Evolutionary conservation across 2,113 vertebrate genomes (phyloP).

Genomic region (Alexandromys fortis): DNA sequence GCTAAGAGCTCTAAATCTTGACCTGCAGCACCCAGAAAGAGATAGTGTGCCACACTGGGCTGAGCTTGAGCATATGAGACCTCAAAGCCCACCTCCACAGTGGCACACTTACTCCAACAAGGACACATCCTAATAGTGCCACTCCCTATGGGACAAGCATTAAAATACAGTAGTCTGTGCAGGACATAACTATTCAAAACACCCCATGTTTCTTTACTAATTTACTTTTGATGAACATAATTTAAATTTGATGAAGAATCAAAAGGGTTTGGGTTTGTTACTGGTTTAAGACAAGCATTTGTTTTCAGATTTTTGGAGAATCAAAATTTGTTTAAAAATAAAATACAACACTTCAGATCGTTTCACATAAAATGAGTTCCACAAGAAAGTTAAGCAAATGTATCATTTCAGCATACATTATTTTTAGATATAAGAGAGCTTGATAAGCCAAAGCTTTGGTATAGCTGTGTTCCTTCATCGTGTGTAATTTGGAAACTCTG

Average conservation of each 20-base stretch:
- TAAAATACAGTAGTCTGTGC: not conserved
- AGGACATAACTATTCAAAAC: not conserved
- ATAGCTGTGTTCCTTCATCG: not conserved
- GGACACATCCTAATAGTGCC: not conserved
- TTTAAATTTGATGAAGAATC: not conserved
- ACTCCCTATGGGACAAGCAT: not conserved
- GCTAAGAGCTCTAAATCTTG: not conserved
- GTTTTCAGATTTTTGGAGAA: slow-evolving; percentile 1
- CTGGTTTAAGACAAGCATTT: slow-evolving; percentile 6
- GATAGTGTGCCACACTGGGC: not conserved
- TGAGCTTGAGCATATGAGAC: not conserved
- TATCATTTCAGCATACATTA: slow-evolving; percentile 7
- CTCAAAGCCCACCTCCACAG: not conserved
- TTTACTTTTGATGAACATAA: slow-evolving; percentile 7
- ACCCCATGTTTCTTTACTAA: not conserved
- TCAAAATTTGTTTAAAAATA: slow-evolving; percentile 20
- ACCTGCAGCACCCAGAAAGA: not conserved
- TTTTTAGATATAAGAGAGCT: slow-evolving; percentile 31
- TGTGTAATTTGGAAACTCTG: slow-evolving; percentile 40
- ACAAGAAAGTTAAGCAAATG: slow-evolving; percentile 12
- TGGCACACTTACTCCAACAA: not conserved
- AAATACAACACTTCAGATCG: slow-evolving; percentile 8
- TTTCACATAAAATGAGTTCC: slow-evolving; percentile 53
- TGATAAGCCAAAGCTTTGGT: not conserved
- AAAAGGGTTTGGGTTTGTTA: not conserved